Conservation (phyloP, 2,888 invertebrate species). For the Dendrolimus pini region DNA sequence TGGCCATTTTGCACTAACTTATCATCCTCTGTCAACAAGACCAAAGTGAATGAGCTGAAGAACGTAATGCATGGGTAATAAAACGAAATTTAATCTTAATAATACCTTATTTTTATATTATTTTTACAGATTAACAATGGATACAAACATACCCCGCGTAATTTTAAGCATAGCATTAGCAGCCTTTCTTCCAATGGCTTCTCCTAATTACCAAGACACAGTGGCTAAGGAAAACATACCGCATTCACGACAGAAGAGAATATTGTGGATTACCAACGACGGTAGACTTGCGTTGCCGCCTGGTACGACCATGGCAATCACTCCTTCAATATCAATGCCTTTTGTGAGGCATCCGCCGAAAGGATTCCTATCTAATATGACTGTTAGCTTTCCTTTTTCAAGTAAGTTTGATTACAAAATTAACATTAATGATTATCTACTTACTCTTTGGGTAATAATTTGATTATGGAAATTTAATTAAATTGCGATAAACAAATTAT, state of each 20-base stretch:
- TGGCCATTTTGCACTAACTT: no score
- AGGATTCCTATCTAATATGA: constrained; percentile 90
- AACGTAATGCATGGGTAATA: no score
- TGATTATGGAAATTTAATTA: no score
- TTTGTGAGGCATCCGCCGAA: constrained; percentile 90
- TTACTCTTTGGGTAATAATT: no score
- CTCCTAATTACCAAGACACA: constrained; percentile 41
- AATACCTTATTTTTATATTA: neutral
- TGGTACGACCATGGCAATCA: constrained; percentile 86
- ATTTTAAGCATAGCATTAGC: constrained; percentile 65
- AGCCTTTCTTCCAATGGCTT: constrained; percentile 57
- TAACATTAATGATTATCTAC: no score
- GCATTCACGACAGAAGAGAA: constrained; percentile 87
- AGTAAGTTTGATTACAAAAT: constrained; percentile 77
- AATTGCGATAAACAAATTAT: no score
- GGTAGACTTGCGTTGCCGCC: constrained; percentile 90
- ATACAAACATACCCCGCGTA: constrained; percentile 57
- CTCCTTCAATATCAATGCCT: constrained; percentile 88
- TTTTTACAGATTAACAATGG: constrained; percentile 52
- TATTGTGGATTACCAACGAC: constrained; percentile 91
- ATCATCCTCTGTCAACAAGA: no score
- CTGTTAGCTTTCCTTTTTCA: constrained; percentile 89
- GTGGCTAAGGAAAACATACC: constrained; percentile 61
- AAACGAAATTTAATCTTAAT: no score
- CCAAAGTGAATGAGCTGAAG: no score